These are phyloP conservation scores for Phorcus lineatus DNA, from an alignment of 2,888 invertebrate species.

Conservation along the genomic window DNA sequence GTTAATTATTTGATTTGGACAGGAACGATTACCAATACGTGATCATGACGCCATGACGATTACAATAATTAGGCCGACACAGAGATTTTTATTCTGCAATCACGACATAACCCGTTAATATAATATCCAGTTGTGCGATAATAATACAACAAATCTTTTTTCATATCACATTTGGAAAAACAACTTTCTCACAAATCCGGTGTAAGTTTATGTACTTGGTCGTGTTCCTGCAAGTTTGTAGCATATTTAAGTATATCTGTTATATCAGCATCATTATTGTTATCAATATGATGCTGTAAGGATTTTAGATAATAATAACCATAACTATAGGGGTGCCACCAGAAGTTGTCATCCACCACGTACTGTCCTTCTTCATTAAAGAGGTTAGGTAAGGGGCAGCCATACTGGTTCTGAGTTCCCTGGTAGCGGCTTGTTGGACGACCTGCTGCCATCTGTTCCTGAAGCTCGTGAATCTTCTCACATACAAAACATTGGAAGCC, in stretches of 20 bases:
- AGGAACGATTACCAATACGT: no score
- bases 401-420: constrained; percentile 74
- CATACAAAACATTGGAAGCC: constrained; percentile 71
- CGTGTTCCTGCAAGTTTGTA: no score
- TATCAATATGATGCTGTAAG: constrained; percentile 23
- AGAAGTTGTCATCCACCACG: constrained; percentile 38
- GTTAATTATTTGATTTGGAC: no score
- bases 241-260: neutral
- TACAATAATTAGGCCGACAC: no score
- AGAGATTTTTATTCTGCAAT: no score
- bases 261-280: neutral
- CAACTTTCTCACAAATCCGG: no score
- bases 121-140: no score
- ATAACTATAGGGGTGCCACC: constrained; percentile 30
- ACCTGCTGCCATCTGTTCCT: constrained; percentile 48
- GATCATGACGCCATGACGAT: no score
- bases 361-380: constrained; percentile 55
- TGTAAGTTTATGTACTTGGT: no score
- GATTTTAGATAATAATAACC: constrained; percentile 22
- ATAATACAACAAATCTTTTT: no score
- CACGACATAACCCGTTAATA: no score
- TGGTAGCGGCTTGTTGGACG: constrained; percentile 30
- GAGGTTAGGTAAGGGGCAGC: constrained; percentile 77
- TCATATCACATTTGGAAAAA: no score
- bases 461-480: constrained; percentile 52